A percentile compares a stretch with the other conserved stretches of the same genome.
These are phyloP conservation scores for Pycnomerus fuliginosus DNA, from an alignment of 2,888 invertebrate genomes.

Conservation along the genomic window DNA sequence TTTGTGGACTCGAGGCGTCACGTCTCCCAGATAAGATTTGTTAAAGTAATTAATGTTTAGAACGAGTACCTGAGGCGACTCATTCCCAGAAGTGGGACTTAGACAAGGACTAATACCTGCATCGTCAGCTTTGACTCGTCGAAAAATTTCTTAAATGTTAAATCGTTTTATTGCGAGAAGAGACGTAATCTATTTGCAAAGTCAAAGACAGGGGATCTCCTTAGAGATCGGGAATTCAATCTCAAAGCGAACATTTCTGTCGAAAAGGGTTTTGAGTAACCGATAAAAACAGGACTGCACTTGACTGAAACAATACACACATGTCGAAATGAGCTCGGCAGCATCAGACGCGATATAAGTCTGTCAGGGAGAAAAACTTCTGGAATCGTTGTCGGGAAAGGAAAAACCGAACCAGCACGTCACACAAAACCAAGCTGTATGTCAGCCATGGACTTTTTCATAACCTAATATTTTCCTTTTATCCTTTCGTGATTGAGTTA, in stretches of 20 bases:
- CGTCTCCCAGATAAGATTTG: conserved; percentile 25
- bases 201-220: no score
- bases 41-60: conserved; percentile 30
- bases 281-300: conserved; percentile 23
- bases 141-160: no score
- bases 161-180: no score
- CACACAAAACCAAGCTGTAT: conserved; percentile 33
- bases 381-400: conserved; percentile 26
- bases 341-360: conserved; percentile 22
- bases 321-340: conserved; percentile 28
- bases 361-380: conserved; percentile 30
- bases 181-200: no score
- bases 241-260: no score
- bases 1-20: no score
- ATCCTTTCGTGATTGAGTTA: background rate
- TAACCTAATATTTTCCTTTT: background rate
- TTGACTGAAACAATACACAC: conserved; percentile 32
- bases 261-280: no score
- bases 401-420: conserved; percentile 32
- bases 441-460: conserved; percentile 23
- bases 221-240: no score
- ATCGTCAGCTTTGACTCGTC: no score
- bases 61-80: conserved; percentile 26
- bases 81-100: no score
- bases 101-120: no score